Conservation (phyloP, 2,888 invertebrate genomes). For the Clitarchus hookeri region DNA sequence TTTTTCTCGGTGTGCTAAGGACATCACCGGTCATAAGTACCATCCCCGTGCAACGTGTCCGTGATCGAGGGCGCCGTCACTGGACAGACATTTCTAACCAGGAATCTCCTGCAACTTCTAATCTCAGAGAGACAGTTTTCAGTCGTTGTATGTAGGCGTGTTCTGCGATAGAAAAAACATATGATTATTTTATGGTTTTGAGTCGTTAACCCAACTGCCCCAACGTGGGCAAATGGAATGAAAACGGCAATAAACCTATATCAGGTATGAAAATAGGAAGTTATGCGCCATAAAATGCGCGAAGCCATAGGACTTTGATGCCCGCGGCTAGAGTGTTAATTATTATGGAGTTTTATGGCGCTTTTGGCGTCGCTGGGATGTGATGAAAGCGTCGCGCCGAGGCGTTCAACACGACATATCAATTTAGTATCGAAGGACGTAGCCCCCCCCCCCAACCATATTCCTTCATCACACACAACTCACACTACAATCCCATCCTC, state of each 20-base stretch:
- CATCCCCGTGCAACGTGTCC: too few species aligned
- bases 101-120: too few species aligned
- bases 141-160: too few species aligned
- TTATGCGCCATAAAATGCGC: neutral
- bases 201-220: too few species aligned
- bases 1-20: too few species aligned
- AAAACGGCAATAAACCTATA: neutral
- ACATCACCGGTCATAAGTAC: too few species aligned
- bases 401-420: neutral
- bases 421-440: neutral
- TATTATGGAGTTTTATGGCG: neutral
- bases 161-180: too few species aligned
- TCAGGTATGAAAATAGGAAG: slow-evolving; percentile 1
- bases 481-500: neutral
- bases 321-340: neutral
- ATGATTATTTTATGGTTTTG: too few species aligned
- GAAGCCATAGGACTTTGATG: neutral
- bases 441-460: neutral
- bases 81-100: too few species aligned
- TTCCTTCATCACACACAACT: neutral
- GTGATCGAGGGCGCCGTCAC: too few species aligned
- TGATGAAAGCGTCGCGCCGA: neutral
- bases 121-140: too few species aligned
- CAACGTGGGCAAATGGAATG: neutral
- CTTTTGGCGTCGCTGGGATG: neutral